Conservation (phyloP, 2,797 vertebrate genomes). For the Pseudochromis fuscus region DNA sequence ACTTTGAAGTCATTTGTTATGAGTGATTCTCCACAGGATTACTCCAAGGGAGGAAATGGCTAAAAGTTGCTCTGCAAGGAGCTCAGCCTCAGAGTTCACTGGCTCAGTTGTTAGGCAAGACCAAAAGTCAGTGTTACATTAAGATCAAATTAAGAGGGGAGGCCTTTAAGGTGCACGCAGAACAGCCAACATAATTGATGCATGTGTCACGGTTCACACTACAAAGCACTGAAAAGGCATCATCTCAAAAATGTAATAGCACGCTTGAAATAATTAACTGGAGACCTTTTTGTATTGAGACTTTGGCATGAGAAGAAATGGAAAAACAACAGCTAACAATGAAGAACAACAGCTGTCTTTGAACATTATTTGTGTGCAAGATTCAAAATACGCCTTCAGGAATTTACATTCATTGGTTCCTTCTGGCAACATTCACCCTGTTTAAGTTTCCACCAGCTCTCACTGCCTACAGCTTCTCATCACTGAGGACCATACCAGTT, state of each 20-base stretch:
- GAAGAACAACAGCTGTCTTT: slow-evolving; percentile 41
- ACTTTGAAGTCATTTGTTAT: slow-evolving; percentile 83
- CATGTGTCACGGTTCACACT: not conserved
- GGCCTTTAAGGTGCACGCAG: slow-evolving; percentile 1
- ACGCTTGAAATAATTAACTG: slow-evolving; percentile 9
- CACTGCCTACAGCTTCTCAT: slow-evolving; percentile 6
- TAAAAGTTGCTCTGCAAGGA: slow-evolving; percentile 65
- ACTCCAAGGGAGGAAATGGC: slow-evolving; percentile 70
- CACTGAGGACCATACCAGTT: slow-evolving; percentile 29
- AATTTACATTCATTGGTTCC: slow-evolving; percentile 17
- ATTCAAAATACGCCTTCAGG: slow-evolving; percentile 20
- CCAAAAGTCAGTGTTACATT: slow-evolving; percentile 35
- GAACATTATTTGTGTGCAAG: slow-evolving; percentile 14
- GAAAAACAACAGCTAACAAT: slow-evolving; percentile 3
- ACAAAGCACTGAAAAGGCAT: not conserved
- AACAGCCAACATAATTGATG: not conserved
- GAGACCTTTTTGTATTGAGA: slow-evolving; percentile 14
- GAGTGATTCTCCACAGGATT: slow-evolving; percentile 77
- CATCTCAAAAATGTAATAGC: slow-evolving; percentile 6
- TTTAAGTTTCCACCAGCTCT: slow-evolving; percentile 20
- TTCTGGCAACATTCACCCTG: slow-evolving; percentile 11
- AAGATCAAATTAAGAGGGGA: slow-evolving; percentile 26
- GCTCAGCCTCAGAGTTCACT: slow-evolving; percentile 49
- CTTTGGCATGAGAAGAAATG: slow-evolving; percentile 3
- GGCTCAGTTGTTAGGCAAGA: slow-evolving; percentile 22